Conservation (phyloP, 2,797 vertebrate species). For the Smutsia temminckii region DNA sequence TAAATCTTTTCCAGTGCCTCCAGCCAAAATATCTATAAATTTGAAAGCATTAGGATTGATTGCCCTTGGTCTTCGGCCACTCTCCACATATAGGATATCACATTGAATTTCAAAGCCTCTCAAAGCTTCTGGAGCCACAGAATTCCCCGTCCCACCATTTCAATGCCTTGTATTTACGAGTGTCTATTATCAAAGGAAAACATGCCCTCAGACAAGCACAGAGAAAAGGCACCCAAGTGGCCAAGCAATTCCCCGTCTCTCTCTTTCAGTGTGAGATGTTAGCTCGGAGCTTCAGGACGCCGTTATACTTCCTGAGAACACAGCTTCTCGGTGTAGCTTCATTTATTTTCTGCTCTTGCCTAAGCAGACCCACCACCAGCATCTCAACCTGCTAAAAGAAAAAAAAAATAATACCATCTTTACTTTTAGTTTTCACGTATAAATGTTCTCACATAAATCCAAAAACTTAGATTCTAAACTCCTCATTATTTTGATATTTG, state of each 20-base stretch:
- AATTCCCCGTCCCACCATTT: conserved; percentile 66
- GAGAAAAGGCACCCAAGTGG: conserved; percentile 45
- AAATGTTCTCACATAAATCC: neutral
- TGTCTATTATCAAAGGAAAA: conserved; percentile 80
- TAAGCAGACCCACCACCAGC: conserved; percentile 54
- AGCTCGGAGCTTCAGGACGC: conserved; percentile 67
- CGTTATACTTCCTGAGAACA: conserved; percentile 53
- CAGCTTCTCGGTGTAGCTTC: conserved; percentile 50
- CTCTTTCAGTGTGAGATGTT: conserved; percentile 44
- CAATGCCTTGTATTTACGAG: conserved; percentile 76
- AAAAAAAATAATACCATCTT: neutral
- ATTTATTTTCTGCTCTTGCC: conserved; percentile 53
- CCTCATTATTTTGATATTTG: neutral
- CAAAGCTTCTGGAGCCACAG: neutral
- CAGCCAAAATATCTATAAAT: neutral
- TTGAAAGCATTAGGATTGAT: conserved; percentile 67
- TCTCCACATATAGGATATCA: conserved; percentile 61
- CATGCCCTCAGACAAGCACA: conserved; percentile 68
- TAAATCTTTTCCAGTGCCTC: conserved; percentile 63
- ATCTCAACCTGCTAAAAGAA: neutral
- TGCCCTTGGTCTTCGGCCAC: conserved; percentile 72
- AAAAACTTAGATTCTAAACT: neutral
- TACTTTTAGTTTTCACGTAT: neutral
- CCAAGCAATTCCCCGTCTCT: conserved; percentile 73
- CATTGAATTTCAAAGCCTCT: conserved; percentile 47